Percentiles rank a stretch among this genome's conserved stretches.
phyloP scores from a whole-genome alignment of 2,888 invertebrate species.

The Gryllus longicercus region DNA sequence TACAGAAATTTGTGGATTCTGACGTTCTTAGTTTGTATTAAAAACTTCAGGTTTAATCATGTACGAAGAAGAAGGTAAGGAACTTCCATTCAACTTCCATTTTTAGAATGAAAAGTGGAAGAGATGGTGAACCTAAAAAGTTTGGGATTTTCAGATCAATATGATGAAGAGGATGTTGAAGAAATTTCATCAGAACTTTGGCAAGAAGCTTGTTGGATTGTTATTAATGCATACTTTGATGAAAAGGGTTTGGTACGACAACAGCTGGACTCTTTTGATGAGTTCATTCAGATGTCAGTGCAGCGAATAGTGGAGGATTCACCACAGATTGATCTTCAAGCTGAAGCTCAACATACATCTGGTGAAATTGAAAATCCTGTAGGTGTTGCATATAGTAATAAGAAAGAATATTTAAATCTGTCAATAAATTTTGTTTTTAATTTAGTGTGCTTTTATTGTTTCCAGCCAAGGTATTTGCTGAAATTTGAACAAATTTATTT shows the following conservation, averaged over 20 bases:
- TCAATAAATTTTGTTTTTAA: no score
- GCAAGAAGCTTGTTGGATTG: constrained; percentile 99
- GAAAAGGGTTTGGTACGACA: constrained; percentile 99
- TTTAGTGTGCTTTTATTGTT: constrained; percentile 31
- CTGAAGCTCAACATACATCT: constrained; percentile 94
- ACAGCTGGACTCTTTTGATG: constrained; percentile 98
- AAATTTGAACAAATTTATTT: constrained; percentile 99
- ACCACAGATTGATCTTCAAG: constrained; percentile 92
- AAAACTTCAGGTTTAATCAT: neutral
- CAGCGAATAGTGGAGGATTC: constrained; percentile 99
- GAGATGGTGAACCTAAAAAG: no score
- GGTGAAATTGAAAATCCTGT: constrained; percentile 88
- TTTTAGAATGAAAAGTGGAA: no score
- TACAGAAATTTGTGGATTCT: no score
- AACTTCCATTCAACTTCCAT: no score
- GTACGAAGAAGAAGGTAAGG: neutral
- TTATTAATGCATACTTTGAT: constrained; percentile 99
- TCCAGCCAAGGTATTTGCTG: constrained; percentile 78
- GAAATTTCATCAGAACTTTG: constrained; percentile 97
- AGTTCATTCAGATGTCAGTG: constrained; percentile 99
- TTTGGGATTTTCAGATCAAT: constrained; percentile 47
- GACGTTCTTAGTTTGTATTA: no score
- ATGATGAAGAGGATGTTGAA: constrained; percentile 84
- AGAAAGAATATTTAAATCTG: no score
- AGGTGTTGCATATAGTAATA: constrained; percentile 41